Evolutionary conservation across 1,140 invertebrate species (phyloP).

Genomic region (Aphelinus atriplicis): DNA sequence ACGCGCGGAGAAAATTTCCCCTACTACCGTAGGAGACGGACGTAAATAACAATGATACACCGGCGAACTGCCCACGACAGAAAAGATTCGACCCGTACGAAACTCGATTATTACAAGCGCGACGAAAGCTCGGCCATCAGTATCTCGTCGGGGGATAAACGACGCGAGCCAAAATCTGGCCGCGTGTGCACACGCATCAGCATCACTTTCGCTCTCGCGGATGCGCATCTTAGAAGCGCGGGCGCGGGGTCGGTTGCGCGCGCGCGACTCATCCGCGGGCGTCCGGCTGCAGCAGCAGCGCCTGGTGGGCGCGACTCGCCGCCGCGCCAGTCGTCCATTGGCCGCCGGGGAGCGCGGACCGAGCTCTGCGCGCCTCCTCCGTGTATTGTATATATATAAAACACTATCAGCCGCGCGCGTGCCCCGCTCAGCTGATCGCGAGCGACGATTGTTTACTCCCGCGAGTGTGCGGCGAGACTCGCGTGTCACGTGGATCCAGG

Average conservation of each 20-base stretch:
- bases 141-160: too few relatives aligned
- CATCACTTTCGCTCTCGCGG: background rate
- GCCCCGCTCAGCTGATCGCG: too few relatives aligned
- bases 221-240: background rate
- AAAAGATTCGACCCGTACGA: too few relatives aligned
- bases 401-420: too few relatives aligned
- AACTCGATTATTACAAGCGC: too few relatives aligned
- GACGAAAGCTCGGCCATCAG: too few relatives aligned
- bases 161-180: background rate
- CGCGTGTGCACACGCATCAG: background rate
- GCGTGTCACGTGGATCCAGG: background rate
- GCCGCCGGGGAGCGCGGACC: conserved; percentile 37
- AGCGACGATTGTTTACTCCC: too few relatives aligned
- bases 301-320: conserved; percentile 29
- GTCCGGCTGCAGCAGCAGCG: background rate
- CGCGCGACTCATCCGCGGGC: background rate
- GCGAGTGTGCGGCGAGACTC: too few relatives aligned
- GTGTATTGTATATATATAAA: background rate
- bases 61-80: too few relatives aligned
- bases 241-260: background rate
- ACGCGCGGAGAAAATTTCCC: too few relatives aligned
- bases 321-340: conserved; percentile 49
- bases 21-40: too few relatives aligned
- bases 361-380: background rate
- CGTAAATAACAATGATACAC: too few relatives aligned